Evolutionary conservation across 2,888 invertebrate genomes (phyloP).

Genomic region (Drosophila neutralis): DNA sequence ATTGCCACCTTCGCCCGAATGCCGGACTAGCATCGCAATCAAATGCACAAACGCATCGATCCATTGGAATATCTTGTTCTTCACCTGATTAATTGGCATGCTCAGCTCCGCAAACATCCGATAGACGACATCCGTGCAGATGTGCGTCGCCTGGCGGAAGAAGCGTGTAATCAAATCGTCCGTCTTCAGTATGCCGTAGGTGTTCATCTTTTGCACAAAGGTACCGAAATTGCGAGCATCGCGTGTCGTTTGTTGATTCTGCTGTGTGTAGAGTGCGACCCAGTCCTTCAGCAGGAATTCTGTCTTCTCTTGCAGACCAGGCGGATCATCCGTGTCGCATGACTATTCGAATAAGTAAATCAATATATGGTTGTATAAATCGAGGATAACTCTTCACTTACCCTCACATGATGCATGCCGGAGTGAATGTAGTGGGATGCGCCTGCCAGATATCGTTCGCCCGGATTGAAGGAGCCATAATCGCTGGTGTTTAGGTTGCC

Average conservation of each 20-base stretch:
- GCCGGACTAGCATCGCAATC: constrained; percentile 97
- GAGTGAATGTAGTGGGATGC: constrained; percentile 96
- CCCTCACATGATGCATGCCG: constrained; percentile 93
- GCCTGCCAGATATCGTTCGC: constrained; percentile 91
- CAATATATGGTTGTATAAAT: background rate
- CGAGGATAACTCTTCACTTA: constrained; percentile 83
- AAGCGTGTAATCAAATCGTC: constrained; percentile 99
- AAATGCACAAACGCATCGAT: constrained; percentile 97
- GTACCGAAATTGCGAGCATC: constrained; percentile 96
- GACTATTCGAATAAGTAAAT: constrained; percentile 84
- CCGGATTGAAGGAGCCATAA: constrained; percentile 81
- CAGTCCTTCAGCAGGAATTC: constrained; percentile 97
- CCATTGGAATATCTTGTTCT: constrained; percentile 97
- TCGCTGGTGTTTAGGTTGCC: constrained; percentile 85
- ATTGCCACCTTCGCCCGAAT: constrained; percentile 95
- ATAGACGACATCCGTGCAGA: constrained; percentile 98
- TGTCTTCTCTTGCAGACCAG: constrained; percentile 96
- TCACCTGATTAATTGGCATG: constrained; percentile 88
- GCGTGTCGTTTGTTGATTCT: constrained; percentile 87
- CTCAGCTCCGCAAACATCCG: constrained; percentile 91
- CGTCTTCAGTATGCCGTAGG: constrained; percentile 97
- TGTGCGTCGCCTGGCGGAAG: constrained; percentile 97
- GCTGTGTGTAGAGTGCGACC: constrained; percentile 93
- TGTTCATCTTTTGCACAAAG: constrained; percentile 98
- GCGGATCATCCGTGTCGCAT: constrained; percentile 96